Percentiles rank a stretch among this genome's conserved stretches.
Conservation (phyloP, 2,888 invertebrate species). For the Leucophora obtusa region DNA sequence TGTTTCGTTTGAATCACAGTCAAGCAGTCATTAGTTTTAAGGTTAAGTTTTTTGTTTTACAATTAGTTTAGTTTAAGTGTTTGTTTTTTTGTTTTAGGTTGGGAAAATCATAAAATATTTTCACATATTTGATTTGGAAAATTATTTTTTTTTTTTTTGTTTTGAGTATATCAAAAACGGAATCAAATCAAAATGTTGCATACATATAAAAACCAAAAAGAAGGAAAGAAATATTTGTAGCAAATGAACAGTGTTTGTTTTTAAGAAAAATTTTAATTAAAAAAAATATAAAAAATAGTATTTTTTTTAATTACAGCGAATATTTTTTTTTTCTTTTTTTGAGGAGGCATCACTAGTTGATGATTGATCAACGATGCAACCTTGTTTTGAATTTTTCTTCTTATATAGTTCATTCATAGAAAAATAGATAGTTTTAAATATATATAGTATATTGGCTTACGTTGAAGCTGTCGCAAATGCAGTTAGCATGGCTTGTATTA, state of each 20-base stretch:
- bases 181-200: constrained; percentile 68
- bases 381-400: constrained; percentile 22
- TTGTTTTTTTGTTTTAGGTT: constrained; percentile 51
- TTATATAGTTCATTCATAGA: constrained; percentile 10
- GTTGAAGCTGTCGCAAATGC: constrained; percentile 95
- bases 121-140: constrained; percentile 40
- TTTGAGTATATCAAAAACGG: constrained; percentile 64
- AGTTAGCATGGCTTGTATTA: constrained; percentile 90
- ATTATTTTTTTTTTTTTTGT: constrained; percentile 54
- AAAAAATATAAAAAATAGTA: constrained; percentile 48
- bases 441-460: constrained; percentile 80
- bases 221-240: constrained; percentile 74
- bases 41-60: constrained; percentile 50
- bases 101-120: constrained; percentile 59
- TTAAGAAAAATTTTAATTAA: constrained; percentile 37
- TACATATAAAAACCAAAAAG: constrained; percentile 69
- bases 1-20: constrained; percentile 54
- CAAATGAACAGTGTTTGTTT: constrained; percentile 64
- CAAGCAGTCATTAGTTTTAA: constrained; percentile 52
- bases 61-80: constrained; percentile 50
- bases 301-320: constrained; percentile 30
- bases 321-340: constrained; percentile 8
- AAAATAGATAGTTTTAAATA: constrained; percentile 15
- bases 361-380: constrained; percentile 43
- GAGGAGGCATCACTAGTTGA: constrained; percentile 47